phyloP scores from a whole-genome alignment of 2,113 vertebrate species.

The Equus quagga region DNA sequence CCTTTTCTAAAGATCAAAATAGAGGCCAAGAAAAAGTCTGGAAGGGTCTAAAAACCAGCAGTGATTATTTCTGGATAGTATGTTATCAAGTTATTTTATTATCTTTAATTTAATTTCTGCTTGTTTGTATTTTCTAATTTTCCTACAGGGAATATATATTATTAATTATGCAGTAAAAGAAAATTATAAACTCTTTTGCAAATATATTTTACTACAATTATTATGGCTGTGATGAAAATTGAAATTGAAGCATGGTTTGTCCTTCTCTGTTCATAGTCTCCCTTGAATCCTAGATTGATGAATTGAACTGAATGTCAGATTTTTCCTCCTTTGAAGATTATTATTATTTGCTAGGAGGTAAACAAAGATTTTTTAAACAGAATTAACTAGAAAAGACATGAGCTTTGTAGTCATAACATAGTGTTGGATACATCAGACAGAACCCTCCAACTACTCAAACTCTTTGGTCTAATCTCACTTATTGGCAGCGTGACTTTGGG shows the following conservation, averaged over 20 bases:
- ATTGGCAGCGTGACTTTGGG: not conserved
- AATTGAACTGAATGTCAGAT: not conserved
- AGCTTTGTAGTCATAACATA: not conserved
- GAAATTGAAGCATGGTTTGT: slow-evolving; percentile 19
- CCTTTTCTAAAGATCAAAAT: not conserved
- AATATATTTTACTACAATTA: slow-evolving; percentile 24
- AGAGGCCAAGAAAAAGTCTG: not conserved
- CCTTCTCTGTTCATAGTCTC: not conserved
- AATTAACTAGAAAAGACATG: not conserved
- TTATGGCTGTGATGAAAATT: slow-evolving; percentile 3
- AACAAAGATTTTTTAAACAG: not conserved
- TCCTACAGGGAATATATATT: not conserved
- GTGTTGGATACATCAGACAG: not conserved
- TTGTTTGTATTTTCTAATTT: slow-evolving; percentile 42
- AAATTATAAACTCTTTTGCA: slow-evolving; percentile 30
- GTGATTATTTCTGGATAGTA: not conserved
- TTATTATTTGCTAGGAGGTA: not conserved
- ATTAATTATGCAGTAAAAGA: slow-evolving; percentile 45
- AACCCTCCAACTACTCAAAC: not conserved
- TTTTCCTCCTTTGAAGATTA: not conserved
- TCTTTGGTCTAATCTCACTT: not conserved
- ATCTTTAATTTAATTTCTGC: slow-evolving; percentile 13
- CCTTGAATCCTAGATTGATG: not conserved
- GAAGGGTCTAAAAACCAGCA: not conserved
- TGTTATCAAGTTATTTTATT: not conserved